These are phyloP conservation scores for Lottia gigantea DNA, from an alignment of 2,888 invertebrate species.

Conservation along the genomic window DNA sequence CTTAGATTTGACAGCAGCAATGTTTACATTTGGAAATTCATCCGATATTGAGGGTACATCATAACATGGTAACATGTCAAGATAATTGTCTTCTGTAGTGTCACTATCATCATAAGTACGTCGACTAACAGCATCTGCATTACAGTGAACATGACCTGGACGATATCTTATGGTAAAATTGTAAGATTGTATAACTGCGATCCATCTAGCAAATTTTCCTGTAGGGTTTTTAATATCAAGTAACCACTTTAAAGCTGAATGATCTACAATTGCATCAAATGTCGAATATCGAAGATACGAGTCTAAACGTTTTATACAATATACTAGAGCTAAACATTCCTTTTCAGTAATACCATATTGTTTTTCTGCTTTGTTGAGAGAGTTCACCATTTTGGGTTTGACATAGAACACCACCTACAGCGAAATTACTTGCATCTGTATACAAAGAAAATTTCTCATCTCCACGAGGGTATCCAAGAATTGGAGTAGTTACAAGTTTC, in stretches of 20 bases:
- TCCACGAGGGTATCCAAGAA: constrained; percentile 14
- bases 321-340: constrained; percentile 22
- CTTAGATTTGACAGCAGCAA: too few relatives aligned
- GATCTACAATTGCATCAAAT: constrained; percentile 9
- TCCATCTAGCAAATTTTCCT: constrained; percentile 1
- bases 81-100: neutral
- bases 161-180: neutral
- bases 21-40: too few relatives aligned
- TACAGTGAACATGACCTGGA: neutral
- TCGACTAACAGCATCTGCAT: neutral
- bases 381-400: constrained; percentile 10
- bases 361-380: constrained; percentile 8
- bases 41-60: too few relatives aligned
- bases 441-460: constrained; percentile 15
- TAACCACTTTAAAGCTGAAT: constrained; percentile 19
- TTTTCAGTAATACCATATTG: constrained; percentile 16
- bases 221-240: constrained; percentile 11
- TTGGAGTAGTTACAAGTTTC: constrained; percentile 11
- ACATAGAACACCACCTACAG: constrained; percentile 19
- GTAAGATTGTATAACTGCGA: neutral
- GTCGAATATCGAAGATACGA: constrained; percentile 10
- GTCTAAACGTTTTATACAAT: constrained; percentile 20
- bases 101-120: neutral
- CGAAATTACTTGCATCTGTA: constrained; percentile 17
- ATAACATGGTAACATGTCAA: neutral